Evolutionary conservation across 2,888 invertebrate genomes (phyloP), one percentile per base, ranked within the genome.

Genomic region (Nomada fucata): DNA sequence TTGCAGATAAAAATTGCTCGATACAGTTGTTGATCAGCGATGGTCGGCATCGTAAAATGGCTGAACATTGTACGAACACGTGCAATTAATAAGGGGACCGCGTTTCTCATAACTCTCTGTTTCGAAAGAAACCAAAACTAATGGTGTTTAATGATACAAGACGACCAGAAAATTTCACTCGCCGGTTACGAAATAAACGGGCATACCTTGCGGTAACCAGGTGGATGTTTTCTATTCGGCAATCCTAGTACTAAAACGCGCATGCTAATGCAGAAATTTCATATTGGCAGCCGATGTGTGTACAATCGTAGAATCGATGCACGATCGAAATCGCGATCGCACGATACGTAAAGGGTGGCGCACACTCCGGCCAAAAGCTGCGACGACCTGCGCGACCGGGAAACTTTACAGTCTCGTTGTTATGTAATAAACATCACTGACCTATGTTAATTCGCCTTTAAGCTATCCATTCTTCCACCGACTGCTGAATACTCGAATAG

Each of bases 401-500:
- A 26, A 60, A 55, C 23, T 26, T 20, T 20, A 47, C 11, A 1
- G 67, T 29, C 52, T 57, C 13, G 44, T 76, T 69, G 23, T 76
- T 82, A 75, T 80, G 61, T 68, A 57, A 76, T 65, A 57, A 61
- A 73, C 69, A 70, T 76, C 69, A 81, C 81, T 83, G 82, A 83
- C 81, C 82, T 76, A 83, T 76, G 82, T 73, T 73, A 76, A 81
- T 83, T 76, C 61, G 76, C 60, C 20, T 76, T 74, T 67, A 73
- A 70, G 67, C 59, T 44, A n/a, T 13, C 55, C 59, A 18, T 53
- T 65, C 76, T 63, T 81, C 36, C 69, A 20, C 57, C 44, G 76
- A 61, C 72, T 80, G 70, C 26, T 72, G 65, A 82, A 71, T 63
- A 47, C 59, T 61, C 52, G 57, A 68, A 67, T 50, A 75, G 74